phyloP scores from a whole-genome alignment of 2,797 vertebrate genomes.

The Pempheris klunzingeri region DNA sequence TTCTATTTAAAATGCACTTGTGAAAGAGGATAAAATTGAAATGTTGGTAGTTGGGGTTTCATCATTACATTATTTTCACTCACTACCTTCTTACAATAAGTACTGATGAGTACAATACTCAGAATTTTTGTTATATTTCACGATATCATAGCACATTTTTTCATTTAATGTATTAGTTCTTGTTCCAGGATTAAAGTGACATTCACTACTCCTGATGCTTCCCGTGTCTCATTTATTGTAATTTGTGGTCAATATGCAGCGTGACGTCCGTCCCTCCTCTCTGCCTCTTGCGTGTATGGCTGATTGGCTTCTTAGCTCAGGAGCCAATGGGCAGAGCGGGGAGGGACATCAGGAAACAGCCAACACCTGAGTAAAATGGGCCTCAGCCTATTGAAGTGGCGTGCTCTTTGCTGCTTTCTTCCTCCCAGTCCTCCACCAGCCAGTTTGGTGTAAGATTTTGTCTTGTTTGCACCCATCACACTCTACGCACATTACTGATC shows the following conservation, averaged over 20 bases:
- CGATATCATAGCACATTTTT: constrained; percentile 61
- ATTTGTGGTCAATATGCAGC: not conserved
- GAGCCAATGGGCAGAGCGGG: no score
- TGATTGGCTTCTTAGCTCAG: no score
- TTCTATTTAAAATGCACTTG: constrained; percentile 53
- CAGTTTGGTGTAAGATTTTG: no score
- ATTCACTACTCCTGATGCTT: constrained; percentile 67
- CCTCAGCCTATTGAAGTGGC: no score
- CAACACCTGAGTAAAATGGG: no score
- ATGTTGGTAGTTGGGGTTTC: constrained; percentile 57
- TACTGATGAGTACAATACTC: constrained; percentile 24
- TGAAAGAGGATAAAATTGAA: constrained; percentile 38
- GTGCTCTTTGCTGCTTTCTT: no score
- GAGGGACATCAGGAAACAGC: no score
- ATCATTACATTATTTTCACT: constrained; percentile 58
- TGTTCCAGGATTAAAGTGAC: constrained; percentile 82
- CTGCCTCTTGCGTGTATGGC: no score
- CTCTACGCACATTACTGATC: no score
- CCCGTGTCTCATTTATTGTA: constrained; percentile 32
- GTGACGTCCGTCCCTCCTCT: no score
- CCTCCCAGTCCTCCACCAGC: no score
- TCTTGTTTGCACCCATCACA: no score
- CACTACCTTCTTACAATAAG: constrained; percentile 67
- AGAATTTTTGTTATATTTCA: constrained; percentile 62
- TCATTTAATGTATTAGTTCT: constrained; percentile 68